Percentiles rank a stretch among this genome's conserved stretches.
Evolutionary conservation across 2,797 vertebrate genomes (phyloP).

Genomic region (Syngnathus acus): DNA sequence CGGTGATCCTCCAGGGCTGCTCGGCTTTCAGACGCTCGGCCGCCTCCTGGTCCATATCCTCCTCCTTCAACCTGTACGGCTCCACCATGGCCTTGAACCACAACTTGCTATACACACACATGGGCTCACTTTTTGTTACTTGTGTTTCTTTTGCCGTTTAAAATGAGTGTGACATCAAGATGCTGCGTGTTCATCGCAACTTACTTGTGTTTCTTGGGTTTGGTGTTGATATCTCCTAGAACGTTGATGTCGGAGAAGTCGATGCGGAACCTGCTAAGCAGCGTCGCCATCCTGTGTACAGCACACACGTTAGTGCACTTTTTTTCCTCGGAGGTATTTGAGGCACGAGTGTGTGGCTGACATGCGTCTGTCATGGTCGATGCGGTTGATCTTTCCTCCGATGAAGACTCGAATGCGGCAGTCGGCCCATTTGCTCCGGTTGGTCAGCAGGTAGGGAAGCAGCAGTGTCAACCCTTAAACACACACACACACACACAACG

Average conservation of each 20-base stretch:
- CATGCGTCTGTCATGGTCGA: conserved; percentile 95
- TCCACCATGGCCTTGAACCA: conserved; percentile 92
- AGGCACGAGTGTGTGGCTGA: conserved; percentile 59
- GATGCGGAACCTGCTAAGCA: conserved; percentile 96
- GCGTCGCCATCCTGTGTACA: conserved; percentile 85
- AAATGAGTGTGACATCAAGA: too few species aligned
- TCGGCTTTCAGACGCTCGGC: conserved; percentile 90
- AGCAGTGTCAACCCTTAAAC: conserved; percentile 84
- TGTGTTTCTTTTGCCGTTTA: not conserved
- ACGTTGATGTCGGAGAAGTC: conserved; percentile 95
- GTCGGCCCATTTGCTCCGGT: conserved; percentile 92
- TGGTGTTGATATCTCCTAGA: conserved; percentile 95
- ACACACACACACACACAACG: not conserved
- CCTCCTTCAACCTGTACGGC: conserved; percentile 89
- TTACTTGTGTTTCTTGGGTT: conserved; percentile 94
- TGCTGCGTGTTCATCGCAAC: not conserved
- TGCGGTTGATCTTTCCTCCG: conserved; percentile 96
- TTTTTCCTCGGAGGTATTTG: not conserved
- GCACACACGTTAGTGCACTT: not conserved
- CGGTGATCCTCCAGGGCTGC: conserved; percentile 95
- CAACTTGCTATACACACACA: conserved; percentile 68
- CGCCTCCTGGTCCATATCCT: conserved; percentile 92
- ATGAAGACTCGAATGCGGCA: conserved; percentile 98
- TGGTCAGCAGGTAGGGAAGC: conserved; percentile 92
- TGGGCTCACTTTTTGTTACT: not conserved